These are phyloP conservation scores for Falco columbarius DNA, from an alignment of 2,797 vertebrate species.

Conservation along the genomic window DNA sequence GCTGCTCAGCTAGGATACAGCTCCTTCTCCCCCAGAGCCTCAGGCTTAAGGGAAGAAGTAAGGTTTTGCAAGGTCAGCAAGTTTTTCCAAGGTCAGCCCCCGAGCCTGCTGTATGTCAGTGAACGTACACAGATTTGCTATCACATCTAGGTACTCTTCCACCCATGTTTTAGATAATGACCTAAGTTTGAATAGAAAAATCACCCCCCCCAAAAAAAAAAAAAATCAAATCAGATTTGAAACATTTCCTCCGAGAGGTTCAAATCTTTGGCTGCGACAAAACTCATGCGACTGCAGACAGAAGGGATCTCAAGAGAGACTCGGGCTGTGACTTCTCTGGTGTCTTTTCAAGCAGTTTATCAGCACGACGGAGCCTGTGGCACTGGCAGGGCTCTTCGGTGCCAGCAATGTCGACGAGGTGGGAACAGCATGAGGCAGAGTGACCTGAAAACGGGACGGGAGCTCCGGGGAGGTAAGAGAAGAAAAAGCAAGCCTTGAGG, in stretches of 20 bases:
- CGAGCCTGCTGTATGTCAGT: neutral
- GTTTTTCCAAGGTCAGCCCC: neutral
- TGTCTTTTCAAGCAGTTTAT: neutral
- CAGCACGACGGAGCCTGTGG: neutral
- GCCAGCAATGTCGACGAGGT: neutral
- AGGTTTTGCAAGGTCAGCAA: neutral
- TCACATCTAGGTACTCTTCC: neutral
- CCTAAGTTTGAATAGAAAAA: neutral
- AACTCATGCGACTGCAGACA: neutral
- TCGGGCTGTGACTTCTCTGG: neutral
- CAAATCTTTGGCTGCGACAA: neutral
- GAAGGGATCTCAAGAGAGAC: neutral
- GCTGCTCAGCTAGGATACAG: neutral
- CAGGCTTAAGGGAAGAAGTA: neutral
- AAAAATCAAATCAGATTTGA: neutral
- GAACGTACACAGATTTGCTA: fast-evolving
- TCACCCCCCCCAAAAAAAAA: neutral
- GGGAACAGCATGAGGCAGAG: neutral
- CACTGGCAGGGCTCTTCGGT: neutral
- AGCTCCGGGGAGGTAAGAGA: fast-evolving
- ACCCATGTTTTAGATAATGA: neutral
- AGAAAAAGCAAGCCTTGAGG: neutral
- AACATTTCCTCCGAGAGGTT: neutral
- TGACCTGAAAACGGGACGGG: neutral
- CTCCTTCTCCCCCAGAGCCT: neutral